Percentiles rank a stretch among this genome's conserved stretches.
Evolutionary conservation across 2,797 vertebrate genomes (phyloP).

Genomic region (Danio tinwini): DNA sequence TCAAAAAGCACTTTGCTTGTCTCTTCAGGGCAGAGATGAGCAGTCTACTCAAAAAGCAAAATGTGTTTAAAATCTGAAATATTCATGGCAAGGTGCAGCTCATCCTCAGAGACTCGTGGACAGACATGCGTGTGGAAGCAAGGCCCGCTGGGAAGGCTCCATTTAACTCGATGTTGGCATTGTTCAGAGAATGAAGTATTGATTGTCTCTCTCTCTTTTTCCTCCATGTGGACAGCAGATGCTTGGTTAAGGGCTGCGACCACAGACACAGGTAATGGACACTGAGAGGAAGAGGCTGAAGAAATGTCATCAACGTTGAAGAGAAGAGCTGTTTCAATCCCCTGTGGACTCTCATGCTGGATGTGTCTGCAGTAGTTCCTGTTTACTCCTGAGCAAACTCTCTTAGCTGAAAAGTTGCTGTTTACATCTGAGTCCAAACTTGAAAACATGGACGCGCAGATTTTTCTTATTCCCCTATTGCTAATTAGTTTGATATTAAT

Average conservation of each 20-base stretch:
- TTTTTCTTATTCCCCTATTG: not conserved
- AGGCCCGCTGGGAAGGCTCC: slow-evolving; percentile 52
- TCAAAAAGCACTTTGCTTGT: slow-evolving; percentile 38
- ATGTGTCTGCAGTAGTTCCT: slow-evolving; percentile 24
- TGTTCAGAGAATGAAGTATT: slow-evolving; percentile 65
- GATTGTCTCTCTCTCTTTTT: too few relatives aligned
- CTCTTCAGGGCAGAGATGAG: not conserved
- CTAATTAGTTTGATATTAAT: too few relatives aligned
- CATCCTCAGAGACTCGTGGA: slow-evolving; percentile 37
- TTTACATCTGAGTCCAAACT: slow-evolving; percentile 4
- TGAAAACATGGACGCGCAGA: slow-evolving; percentile 5
- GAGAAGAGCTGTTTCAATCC: not conserved
- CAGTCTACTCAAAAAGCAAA: slow-evolving; percentile 14
- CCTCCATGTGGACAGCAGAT: slow-evolving; percentile 30
- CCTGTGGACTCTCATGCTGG: not conserved
- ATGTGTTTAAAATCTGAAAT: slow-evolving; percentile 57
- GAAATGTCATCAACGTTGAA: not conserved
- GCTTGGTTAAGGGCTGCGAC: slow-evolving; percentile 54
- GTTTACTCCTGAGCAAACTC: not conserved
- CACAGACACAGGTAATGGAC: slow-evolving; percentile 67
- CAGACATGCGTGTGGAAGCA: slow-evolving; percentile 22
- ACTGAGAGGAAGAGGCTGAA: slow-evolving; percentile 28
- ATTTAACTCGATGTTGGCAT: slow-evolving; percentile 70
- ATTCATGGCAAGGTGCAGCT: slow-evolving; percentile 49
- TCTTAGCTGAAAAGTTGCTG: not conserved